These are phyloP conservation scores for Eclectus roratus DNA, from an alignment of 2,113 vertebrate genomes.

Conservation along the genomic window DNA sequence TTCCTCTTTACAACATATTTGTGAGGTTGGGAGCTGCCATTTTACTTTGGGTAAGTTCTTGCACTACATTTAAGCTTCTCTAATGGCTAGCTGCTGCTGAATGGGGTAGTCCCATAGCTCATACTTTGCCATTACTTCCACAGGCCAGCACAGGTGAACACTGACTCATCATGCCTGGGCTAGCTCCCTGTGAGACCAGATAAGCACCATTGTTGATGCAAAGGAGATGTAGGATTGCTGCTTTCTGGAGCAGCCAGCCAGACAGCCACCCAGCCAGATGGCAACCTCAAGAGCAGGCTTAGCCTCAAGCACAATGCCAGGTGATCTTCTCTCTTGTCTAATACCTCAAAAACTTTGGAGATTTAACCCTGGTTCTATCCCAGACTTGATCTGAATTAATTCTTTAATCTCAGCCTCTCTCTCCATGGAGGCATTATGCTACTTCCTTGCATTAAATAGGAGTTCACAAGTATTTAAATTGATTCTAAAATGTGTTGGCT, in stretches of 20 bases:
- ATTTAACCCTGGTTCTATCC: not conserved
- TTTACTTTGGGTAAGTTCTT: not conserved
- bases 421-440: not conserved
- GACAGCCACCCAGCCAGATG: not conserved
- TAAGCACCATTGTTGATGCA: slow-evolving; percentile 1
- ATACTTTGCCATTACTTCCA: not conserved
- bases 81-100: not conserved
- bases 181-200: not conserved
- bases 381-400: not conserved
- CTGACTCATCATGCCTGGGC: slow-evolving; percentile 15
- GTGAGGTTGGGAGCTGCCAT: not conserved
- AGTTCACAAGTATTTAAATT: not conserved
- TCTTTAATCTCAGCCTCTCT: not conserved
- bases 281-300: not conserved
- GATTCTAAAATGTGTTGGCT: not conserved
- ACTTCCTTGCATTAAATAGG: not conserved
- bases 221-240: not conserved
- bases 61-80: not conserved
- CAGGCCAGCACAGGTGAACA: not conserved
- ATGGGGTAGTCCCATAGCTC: not conserved
- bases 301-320: not conserved
- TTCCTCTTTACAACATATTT: not conserved
- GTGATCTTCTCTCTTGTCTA: not conserved
- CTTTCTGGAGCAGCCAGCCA: slow-evolving; percentile 17
- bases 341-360: not conserved